Base-by-base conservation (phyloP, 2,888 invertebrate genomes). In the Danaus chrysippus region DNA sequence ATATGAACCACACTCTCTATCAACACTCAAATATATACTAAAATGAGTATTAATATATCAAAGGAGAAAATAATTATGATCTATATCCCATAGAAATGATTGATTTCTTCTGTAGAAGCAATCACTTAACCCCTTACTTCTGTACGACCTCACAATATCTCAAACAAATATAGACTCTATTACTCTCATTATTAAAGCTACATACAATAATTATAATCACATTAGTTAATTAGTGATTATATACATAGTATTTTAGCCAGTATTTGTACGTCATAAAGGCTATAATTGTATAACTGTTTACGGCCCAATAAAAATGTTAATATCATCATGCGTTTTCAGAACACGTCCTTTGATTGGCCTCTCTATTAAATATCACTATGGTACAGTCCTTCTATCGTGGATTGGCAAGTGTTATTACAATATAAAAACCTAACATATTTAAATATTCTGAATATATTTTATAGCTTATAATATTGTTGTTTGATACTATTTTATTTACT, bases 51-150 rank as follows among this genome's bases (percentile, higher is more conserved):
- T 49, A 49, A 49, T 49, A 49, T 49, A 10, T 17, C 15, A 49
- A n/a, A 49, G 17, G 17, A 49, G 17, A 53, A 61, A 63, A 55
- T 56, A 53, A 67, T 61, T 58, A 46, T 67, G 66, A 67, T 67
- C 53, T 55, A 67, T 61, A 49, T 11, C 56, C 43, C 44, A 41
- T 54, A 61, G 53, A 53, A 58, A 54, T 65, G 67, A 68, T 65
- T 61, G 61, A 61, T 64, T 44, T 53, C 54, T 60, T 57, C 19
- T 57, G 52, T 49, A 59, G 34, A 56, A 58, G 53, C 54, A 62
- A 68, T 67, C 60, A 58, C 59, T 68, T 60, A 67, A 64, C 62
- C 65, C 67, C 61, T 68, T 63, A 57, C 17, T 41, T n/a, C 57
- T 61, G 15, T 61, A 54, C 34, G 57, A 49, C 11, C 17, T 49